Evolutionary conservation across 2,888 invertebrate genomes (phyloP), one percentile per base, ranked within the genome.

Genomic region (Bugulina stolonifera): DNA sequence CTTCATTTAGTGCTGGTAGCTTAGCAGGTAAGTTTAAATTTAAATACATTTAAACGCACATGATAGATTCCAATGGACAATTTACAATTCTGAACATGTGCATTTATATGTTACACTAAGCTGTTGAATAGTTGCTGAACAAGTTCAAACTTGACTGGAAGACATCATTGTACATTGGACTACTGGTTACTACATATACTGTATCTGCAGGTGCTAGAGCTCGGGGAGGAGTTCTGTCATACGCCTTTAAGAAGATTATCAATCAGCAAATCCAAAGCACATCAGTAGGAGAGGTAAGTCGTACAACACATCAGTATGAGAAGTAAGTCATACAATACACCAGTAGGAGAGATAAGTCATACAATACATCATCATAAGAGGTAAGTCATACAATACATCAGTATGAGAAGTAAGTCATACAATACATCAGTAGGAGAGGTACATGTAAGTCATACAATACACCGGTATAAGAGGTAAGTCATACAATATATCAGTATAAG

Each of bases 171-270:
- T n/a, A n/a, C n/a, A n/a, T n/a, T n/a, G n/a, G n/a, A n/a, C n/a
- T n/a, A n/a, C n/a, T n/a, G n/a, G n/a, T n/a, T n/a, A n/a, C n/a
- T n/a, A n/a, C n/a, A n/a, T n/a, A n/a, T n/a, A n/a, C n/a, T n/a
- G n/a, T n/a, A 69, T 71, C 70, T 74, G n/a, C 18, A 43, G 43
- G 10, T 43, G 43, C 43, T 18, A 43, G 43, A 43, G 43, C 43
- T 10, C 5, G 43, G 18, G 43, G 10, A 43, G 43, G 43, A 43
- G 43, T 43, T 43, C 43, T 43, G 43, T 43, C 43, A 5, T 18
- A 10, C 18, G 43, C 18, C 5, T 43, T 43, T 18, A 43, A 43
- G 43, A 43, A 43, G 43, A 43, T 43, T 43, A 5, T 43, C 18
- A 43, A 43, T 5, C 43, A 43, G 43, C 43, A 43, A 10, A 43